Conservation (phyloP, 1,140 invertebrate genomes). For the Bombyx mandarina region DNA sequence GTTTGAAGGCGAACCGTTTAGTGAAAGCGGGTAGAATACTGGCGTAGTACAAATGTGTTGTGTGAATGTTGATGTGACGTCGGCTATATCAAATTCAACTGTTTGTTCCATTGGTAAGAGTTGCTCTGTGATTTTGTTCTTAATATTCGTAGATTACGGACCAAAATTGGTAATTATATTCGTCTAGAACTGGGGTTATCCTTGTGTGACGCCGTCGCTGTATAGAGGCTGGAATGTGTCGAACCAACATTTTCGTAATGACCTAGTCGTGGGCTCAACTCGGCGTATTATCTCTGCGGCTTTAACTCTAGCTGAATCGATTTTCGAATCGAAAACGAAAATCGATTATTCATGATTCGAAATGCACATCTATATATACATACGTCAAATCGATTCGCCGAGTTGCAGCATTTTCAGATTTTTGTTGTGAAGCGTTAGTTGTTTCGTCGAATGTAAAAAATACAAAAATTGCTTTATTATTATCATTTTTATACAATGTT, state of each 20-base stretch:
- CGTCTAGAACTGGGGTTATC: background rate
- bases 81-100: too few relatives aligned
- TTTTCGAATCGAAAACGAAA: slow-evolving; percentile 2
- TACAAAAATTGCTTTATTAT: slow-evolving; percentile 22
- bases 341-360: too few relatives aligned
- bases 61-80: slow-evolving; percentile 29
- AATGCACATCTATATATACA: too few relatives aligned
- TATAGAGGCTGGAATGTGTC: slow-evolving; percentile 4
- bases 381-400: slow-evolving; percentile 4
- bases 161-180: too few relatives aligned
- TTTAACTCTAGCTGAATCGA: slow-evolving; percentile 3
- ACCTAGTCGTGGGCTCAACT: slow-evolving; percentile 22
- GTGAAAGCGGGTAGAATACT: slow-evolving; percentile 31
- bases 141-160: too few relatives aligned
- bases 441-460: slow-evolving; percentile 50
- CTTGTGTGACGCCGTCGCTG: background rate
- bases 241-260: slow-evolving; percentile 12
- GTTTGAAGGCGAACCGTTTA: slow-evolving; percentile 33
- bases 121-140: too few relatives aligned
- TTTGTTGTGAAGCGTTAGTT: slow-evolving; percentile 54
- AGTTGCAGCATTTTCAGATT: slow-evolving; percentile 13
- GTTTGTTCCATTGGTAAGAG: too few relatives aligned
- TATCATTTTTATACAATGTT: slow-evolving; percentile 6
- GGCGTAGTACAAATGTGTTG: slow-evolving; percentile 65
- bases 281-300: slow-evolving; percentile 12